Evolutionary conservation across 2,888 invertebrate species (phyloP).

Genomic region (Teleiodes luculella): DNA sequence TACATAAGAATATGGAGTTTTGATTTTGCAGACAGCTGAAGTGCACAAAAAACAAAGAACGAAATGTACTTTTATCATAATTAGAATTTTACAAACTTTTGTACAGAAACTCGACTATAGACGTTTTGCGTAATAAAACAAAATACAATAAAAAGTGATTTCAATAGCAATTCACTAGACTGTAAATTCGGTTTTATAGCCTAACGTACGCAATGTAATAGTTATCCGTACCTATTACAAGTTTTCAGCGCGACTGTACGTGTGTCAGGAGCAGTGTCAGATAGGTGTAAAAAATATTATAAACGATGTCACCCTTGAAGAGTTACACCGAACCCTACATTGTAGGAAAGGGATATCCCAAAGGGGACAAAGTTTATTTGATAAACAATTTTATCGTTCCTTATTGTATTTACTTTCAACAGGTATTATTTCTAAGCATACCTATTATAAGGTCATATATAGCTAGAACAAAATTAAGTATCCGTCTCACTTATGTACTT

Average conservation of each 20-base stretch:
- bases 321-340: background rate
- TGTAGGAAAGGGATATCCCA: background rate
- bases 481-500: no score
- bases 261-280: conserved; percentile 29
- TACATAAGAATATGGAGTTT: background rate
- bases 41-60: background rate
- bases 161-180: no score
- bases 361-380: background rate
- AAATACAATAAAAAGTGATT: background rate
- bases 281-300: conserved; percentile 59
- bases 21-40: background rate
- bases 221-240: background rate
- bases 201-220: background rate
- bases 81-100: background rate
- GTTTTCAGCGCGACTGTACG: conserved; percentile 28
- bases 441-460: no score
- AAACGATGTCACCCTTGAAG: conserved; percentile 48
- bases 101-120: background rate
- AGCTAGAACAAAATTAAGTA: no score
- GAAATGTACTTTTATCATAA: conserved; percentile 23
- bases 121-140: background rate
- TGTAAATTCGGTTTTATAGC: background rate
- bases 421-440: no score
- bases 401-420: background rate
- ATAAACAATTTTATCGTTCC: background rate